phyloP scores from a whole-genome alignment of 2,113 vertebrate genomes.

The Salvelinus fontinalis region DNA sequence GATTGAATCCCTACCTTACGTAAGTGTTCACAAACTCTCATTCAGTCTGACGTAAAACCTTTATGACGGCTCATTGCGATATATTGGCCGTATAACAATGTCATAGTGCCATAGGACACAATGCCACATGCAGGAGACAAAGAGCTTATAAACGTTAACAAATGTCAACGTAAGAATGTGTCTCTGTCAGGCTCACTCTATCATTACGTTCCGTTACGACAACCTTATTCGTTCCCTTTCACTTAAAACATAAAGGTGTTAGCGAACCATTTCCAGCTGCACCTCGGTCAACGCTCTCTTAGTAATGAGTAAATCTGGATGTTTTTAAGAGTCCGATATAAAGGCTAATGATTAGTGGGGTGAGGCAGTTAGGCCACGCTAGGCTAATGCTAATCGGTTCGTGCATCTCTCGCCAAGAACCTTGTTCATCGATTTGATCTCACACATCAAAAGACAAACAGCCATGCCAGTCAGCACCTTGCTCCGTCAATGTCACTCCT shows the following conservation, averaged over 20 bases:
- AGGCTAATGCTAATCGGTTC: conserved; percentile 95
- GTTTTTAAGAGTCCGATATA: conserved; percentile 65
- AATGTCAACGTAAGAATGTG: conserved; percentile 63
- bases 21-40: conserved; percentile 67
- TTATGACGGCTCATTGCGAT: conserved; percentile 66
- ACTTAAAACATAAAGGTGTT: conserved; percentile 4
- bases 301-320: conserved; percentile 65
- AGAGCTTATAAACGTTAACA: conserved; percentile 65
- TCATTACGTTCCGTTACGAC: conserved; percentile 53
- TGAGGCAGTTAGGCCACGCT: conserved; percentile 67
- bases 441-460: conserved; percentile 99
- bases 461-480: conserved; percentile 98
- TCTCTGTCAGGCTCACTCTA: conserved; percentile 36
- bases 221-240: conserved; percentile 45
- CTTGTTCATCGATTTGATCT: conserved; percentile 99
- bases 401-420: conserved; percentile 87
- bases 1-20: conserved; percentile 24
- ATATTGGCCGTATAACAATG: conserved; percentile 50
- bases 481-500: conserved; percentile 99
- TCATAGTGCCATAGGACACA: conserved; percentile 71
- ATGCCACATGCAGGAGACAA: conserved; percentile 61
- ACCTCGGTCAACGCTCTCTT: neutral
- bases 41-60: conserved; percentile 75
- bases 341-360: conserved; percentile 70
- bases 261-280: neutral